These are phyloP conservation scores for Etheostoma spectabile DNA, from an alignment of 2,113 vertebrate species.

Conservation along the genomic window DNA sequence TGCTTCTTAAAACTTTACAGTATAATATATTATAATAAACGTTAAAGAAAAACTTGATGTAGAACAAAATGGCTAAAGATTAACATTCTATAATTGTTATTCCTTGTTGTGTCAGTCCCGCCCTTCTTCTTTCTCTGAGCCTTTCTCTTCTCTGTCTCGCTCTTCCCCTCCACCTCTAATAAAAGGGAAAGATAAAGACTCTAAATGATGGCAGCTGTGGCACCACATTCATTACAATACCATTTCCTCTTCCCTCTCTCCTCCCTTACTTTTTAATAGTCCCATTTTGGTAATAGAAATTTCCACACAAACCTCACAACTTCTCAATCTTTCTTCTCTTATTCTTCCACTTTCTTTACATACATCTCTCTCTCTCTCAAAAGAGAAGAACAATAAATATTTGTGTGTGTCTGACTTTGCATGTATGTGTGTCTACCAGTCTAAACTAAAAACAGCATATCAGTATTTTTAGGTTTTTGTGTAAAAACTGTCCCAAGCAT, in stretches of 20 bases:
- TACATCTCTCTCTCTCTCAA: not conserved
- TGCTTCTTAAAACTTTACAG: not conserved
- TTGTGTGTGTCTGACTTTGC: not conserved
- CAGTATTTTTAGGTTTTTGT: conserved; percentile 32
- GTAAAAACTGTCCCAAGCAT: conserved; percentile 22
- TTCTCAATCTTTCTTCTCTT: conserved; percentile 12
- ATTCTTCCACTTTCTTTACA: not conserved
- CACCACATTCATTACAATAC: conserved; percentile 59
- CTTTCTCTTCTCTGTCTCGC: conserved; percentile 8
- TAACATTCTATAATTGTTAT: conserved; percentile 7
- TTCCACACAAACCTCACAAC: conserved; percentile 48
- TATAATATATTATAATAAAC: not conserved
- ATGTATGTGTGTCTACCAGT: conserved; percentile 2
- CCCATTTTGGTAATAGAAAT: conserved; percentile 61
- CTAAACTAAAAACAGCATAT: not conserved
- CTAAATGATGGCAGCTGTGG: conserved; percentile 70
- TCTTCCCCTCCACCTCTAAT: conserved; percentile 57
- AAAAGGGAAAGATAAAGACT: conserved; percentile 73
- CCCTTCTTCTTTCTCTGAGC: not conserved
- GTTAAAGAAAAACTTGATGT: too few species aligned
- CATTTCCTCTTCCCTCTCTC: conserved; percentile 48
- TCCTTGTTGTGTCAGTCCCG: not conserved
- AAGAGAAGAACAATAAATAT: not conserved
- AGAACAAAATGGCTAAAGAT: conserved; percentile 1
- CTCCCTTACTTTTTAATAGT: conserved; percentile 58